Evolutionary conservation across 2,113 vertebrate genomes (phyloP).

Genomic region (Pseudorhombus dupliciocellatus): DNA sequence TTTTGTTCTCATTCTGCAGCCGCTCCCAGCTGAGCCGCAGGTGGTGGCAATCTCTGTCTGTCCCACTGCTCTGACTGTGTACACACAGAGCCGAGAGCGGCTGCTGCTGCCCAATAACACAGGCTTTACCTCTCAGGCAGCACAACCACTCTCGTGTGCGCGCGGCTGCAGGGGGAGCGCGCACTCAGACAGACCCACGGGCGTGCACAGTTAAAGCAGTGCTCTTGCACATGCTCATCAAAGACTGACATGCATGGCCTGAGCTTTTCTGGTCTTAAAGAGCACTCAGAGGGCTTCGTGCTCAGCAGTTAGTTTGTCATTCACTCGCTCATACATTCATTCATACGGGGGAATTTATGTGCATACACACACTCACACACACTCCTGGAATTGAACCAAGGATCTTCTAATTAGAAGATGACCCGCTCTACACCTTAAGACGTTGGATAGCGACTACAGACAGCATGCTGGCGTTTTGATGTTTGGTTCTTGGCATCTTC

Average conservation of each 20-base stretch:
- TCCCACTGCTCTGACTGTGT: constrained; percentile 56
- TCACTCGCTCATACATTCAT: neutral
- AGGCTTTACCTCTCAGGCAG: constrained; percentile 59
- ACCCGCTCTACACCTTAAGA: no score
- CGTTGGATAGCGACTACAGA: no score
- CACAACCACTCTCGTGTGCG: constrained; percentile 25
- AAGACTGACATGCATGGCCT: neutral
- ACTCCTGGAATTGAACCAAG: no score
- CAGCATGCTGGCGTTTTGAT: neutral
- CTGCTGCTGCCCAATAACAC: constrained; percentile 64
- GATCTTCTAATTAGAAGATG: no score
- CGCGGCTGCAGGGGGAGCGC: constrained; percentile 18
- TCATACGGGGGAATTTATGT: neutral
- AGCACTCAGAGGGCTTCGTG: no score
- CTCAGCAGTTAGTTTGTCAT: no score
- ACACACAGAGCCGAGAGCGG: constrained; percentile 47
- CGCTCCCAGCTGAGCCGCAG: constrained; percentile 72
- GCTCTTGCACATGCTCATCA: neutral
- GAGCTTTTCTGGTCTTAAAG: no score
- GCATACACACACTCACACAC: neutral
- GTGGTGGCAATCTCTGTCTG: constrained; percentile 70
- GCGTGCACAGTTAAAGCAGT: neutral
- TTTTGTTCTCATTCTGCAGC: constrained; percentile 54
- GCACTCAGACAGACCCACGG: neutral
- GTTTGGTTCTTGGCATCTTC: neutral